Evolutionary conservation across 2,113 vertebrate species (phyloP).

Genomic region (Lasiurus borealis): DNA sequence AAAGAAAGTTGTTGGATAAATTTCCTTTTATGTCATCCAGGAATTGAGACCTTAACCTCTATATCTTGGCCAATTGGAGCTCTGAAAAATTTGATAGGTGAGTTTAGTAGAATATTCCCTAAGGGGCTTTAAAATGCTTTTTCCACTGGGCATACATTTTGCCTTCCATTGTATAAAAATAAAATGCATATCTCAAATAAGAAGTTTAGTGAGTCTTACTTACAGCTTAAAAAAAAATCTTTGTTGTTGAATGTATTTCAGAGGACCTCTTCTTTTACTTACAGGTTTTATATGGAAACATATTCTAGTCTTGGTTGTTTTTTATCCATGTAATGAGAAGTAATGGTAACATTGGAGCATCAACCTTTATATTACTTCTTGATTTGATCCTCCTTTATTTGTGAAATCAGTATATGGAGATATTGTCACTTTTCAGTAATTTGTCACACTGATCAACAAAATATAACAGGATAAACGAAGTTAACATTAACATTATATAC

Average conservation of each 20-base stretch:
- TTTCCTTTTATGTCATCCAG: constrained; percentile 23
- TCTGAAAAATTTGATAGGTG: constrained; percentile 37
- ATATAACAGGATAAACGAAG: not conserved
- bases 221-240: not conserved
- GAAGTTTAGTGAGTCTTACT: not conserved
- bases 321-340: not conserved
- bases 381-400: not conserved
- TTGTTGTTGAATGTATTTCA: too few relatives aligned
- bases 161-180: not conserved
- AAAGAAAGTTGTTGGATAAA: constrained; percentile 20
- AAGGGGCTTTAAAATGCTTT: constrained; percentile 6
- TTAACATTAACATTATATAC: not conserved
- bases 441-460: not conserved
- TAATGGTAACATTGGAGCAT: not conserved
- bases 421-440: not conserved
- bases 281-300: not conserved
- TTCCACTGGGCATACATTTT: constrained; percentile 17
- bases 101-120: constrained; percentile 1
- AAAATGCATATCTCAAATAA: not conserved
- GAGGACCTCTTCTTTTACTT: too few relatives aligned
- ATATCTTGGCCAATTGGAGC: not conserved
- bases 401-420: constrained; percentile 42
- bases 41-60: not conserved
- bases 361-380: constrained; percentile 2
- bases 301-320: constrained; percentile 4